These are phyloP conservation scores for Ormyrus labotus DNA, from an alignment of 2,888 invertebrate species.

Conservation along the genomic window DNA sequence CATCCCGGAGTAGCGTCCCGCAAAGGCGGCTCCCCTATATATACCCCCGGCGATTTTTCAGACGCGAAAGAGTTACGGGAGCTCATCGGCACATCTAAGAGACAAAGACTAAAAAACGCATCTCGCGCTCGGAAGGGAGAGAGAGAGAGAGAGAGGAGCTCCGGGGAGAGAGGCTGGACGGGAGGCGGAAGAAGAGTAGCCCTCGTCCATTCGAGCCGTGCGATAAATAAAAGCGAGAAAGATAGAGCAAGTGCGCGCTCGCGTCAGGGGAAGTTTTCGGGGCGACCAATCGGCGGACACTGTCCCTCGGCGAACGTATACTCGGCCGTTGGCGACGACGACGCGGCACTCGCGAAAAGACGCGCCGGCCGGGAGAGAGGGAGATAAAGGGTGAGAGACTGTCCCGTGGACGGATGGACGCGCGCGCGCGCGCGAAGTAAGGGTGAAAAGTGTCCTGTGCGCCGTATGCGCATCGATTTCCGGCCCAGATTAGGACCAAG, in stretches of 20 bases:
- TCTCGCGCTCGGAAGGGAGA: neutral
- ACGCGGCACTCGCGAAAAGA: too few species aligned
- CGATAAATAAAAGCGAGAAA: constrained; percentile 16
- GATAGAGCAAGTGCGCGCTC: neutral
- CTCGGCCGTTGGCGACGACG: neutral
- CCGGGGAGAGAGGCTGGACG: neutral
- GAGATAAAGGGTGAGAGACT: neutral
- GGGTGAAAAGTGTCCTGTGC: too few species aligned
- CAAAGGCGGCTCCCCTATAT: neutral
- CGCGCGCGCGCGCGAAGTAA: neutral
- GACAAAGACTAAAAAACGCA: too few species aligned
- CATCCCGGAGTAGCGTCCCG: neutral
- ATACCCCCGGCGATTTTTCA: constrained; percentile 18
- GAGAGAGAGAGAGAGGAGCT: neutral
- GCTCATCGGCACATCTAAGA: constrained; percentile 6
- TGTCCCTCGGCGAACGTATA: neutral
- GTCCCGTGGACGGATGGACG: too few species aligned
- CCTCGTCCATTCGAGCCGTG: neutral
- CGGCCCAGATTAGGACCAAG: constrained; percentile 21
- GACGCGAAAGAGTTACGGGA: constrained; percentile 12
- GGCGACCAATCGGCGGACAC: neutral
- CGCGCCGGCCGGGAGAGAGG: neutral
- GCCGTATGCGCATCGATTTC: constrained; percentile 10
- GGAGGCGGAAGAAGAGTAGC: neutral
- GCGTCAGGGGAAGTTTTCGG: neutral